These are phyloP conservation scores for Bombyx mori DNA, from an alignment of 1,140 invertebrate species.

Conservation along the genomic window ASM3026992v2 NC_085115.1:4140001-4140500, in stretches of 20 bases:
- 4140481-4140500: too few relatives aligned
- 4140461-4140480: not conserved
- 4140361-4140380: conserved; percentile 11
- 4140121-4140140: too few relatives aligned
- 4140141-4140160: too few relatives aligned
- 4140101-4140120: too few relatives aligned
- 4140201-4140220: conserved; percentile 11
- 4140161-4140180: not conserved
- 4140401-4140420: not conserved
- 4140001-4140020: too few relatives aligned
- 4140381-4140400: conserved; percentile 8
- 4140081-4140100: too few relatives aligned
- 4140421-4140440: not conserved
- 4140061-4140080: too few relatives aligned
- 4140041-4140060: too few relatives aligned
- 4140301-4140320: conserved; percentile 20
- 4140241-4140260: conserved; percentile 16
- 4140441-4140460: not conserved
- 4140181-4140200: conserved; percentile 13
- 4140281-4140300: conserved; percentile 21
- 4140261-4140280: conserved; percentile 23
- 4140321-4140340: not conserved
- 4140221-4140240: conserved; percentile 21
- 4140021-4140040: too few relatives aligned
- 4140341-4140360: conserved; percentile 18